phyloP scores from a whole-genome alignment of 2,797 vertebrate species.

The Ctenochaetus hawaiiensis region DNA sequence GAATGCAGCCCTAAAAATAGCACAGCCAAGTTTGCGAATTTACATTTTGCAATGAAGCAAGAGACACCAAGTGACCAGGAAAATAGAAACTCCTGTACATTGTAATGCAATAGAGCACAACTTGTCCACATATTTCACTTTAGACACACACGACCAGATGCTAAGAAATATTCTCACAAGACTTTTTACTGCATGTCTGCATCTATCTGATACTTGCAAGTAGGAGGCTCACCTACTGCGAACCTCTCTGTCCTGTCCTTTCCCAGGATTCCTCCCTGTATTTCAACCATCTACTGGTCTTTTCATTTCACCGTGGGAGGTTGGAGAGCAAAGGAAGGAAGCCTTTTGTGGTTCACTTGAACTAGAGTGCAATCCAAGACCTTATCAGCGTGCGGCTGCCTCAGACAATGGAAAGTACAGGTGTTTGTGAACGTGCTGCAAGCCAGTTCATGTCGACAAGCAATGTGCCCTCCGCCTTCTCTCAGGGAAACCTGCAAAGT shows the following conservation, averaged over 20 bases:
- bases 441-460: slow-evolving; percentile 50
- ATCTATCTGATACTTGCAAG: slow-evolving; percentile 20
- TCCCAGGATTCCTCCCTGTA: slow-evolving; percentile 64
- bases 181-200: slow-evolving; percentile 40
- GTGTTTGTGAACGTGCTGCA: slow-evolving; percentile 57
- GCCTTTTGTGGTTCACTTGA: slow-evolving; percentile 72
- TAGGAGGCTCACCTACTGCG: slow-evolving; percentile 37
- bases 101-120: neutral
- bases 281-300: slow-evolving; percentile 61
- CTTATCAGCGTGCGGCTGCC: slow-evolving; percentile 64
- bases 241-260: slow-evolving; percentile 36
- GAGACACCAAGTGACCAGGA: neutral
- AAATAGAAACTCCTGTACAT: neutral
- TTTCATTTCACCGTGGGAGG: slow-evolving; percentile 73
- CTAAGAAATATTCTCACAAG: slow-evolving; percentile 4
- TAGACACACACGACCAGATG: slow-evolving; percentile 12
- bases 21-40: neutral
- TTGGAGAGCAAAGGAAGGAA: slow-evolving; percentile 62
- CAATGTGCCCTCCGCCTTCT: slow-evolving; percentile 20
- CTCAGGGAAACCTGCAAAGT: slow-evolving; percentile 20
- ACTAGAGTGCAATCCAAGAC: slow-evolving; percentile 67
- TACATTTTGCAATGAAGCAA: neutral
- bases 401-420: slow-evolving; percentile 71
- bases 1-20: neutral
- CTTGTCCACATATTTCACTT: neutral